These are phyloP conservation scores for Ophion slaviceki DNA, from an alignment of 2,888 invertebrate species.

Conservation along the genomic window DNA sequence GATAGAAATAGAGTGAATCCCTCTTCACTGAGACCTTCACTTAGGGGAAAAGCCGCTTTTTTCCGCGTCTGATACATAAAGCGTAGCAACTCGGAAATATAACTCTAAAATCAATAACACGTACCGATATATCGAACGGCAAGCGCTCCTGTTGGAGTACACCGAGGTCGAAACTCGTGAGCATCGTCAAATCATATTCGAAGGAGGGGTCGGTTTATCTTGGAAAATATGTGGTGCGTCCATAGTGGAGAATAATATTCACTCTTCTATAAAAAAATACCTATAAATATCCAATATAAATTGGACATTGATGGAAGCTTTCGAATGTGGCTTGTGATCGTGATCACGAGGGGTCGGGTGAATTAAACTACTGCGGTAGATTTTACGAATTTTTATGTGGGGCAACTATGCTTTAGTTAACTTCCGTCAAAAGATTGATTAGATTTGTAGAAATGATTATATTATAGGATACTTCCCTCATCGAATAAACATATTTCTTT, in stretches of 20 bases:
- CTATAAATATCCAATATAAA: no score
- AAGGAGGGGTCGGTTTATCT: neutral
- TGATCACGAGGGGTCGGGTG: no score
- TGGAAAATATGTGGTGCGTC: neutral
- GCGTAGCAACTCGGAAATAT: constrained; percentile 23
- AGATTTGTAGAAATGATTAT: no score
- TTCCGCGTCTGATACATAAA: constrained; percentile 9
- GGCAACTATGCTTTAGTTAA: no score
- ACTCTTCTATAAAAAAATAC: no score
- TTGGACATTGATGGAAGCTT: no score
- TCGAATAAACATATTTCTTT: no score
- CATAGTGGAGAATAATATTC: neutral
- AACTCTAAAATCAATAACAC: constrained; percentile 32
- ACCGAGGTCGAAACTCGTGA: constrained; percentile 11
- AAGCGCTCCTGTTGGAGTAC: neutral
- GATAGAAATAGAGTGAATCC: constrained; percentile 1
- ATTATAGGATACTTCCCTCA: no score
- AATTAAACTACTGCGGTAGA: no score
- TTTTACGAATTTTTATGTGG: no score
- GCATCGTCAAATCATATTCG: neutral
- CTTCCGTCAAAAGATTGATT: no score
- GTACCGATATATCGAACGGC: constrained; percentile 1
- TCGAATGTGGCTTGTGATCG: no score
- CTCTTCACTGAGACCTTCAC: neutral
- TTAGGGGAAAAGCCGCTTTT: neutral